Evolutionary conservation across 2,797 vertebrate genomes (phyloP).

Genomic region (Acipenser oxyrinchus): DNA sequence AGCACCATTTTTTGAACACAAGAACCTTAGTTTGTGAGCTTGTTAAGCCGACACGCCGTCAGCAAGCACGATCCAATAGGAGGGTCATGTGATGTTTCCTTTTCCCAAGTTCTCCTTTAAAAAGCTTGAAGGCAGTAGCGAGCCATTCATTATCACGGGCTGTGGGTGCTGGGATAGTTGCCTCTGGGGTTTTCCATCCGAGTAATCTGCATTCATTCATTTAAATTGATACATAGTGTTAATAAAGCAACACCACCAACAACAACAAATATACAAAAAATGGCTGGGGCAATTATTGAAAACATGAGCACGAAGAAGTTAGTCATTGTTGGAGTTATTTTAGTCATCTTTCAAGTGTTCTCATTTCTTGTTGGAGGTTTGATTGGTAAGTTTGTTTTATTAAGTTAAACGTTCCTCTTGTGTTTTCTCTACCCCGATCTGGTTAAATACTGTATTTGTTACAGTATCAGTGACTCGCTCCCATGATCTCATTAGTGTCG

Average conservation of each 20-base stretch:
- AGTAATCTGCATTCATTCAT: constrained; percentile 17
- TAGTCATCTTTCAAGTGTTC: constrained; percentile 84
- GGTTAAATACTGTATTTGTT: constrained; percentile 37
- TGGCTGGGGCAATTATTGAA: constrained; percentile 97
- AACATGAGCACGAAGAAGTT: constrained; percentile 99
- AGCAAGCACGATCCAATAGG: constrained; percentile 24
- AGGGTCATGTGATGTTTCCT: constrained; percentile 53
- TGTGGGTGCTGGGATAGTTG: constrained; percentile 22
- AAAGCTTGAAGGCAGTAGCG: constrained; percentile 56
- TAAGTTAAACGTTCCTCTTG: constrained; percentile 30
- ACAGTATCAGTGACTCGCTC: constrained; percentile 50
- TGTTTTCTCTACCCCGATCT: constrained; percentile 13
- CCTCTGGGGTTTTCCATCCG: constrained; percentile 37
- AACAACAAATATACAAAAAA: constrained; percentile 27
- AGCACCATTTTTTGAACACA: too few species aligned
- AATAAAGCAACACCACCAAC: too few species aligned
- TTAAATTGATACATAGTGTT: constrained; percentile 13
- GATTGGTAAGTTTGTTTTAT: constrained; percentile 75
- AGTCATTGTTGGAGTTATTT: constrained; percentile 80
- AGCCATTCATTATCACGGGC: constrained; percentile 28
- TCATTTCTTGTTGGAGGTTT: constrained; percentile 95
- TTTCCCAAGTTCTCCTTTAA: constrained; percentile 37
- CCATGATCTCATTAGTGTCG: constrained; percentile 58
- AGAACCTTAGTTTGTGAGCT: constrained; percentile 1
- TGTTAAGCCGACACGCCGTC: constrained; percentile 30